phyloP scores from a whole-genome alignment of 2,113 vertebrate genomes.

The human region GRCh38 chr1:106676501-106677000 shows the following conservation, averaged over 20 bases:
- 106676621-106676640: not conserved
- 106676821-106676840: conserved; percentile 28
- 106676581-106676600: conserved; percentile 22
- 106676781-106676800: conserved; percentile 51
- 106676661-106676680: conserved; percentile 45
- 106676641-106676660: conserved; percentile 36
- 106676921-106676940: not conserved
- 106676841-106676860: conserved; percentile 47
- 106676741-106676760: conserved; percentile 36
- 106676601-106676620: not conserved
- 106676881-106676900: not conserved
- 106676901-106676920: not conserved
- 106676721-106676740: conserved; percentile 53
- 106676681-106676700: conserved; percentile 54
- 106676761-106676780: conserved; percentile 52
- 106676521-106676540: not conserved
- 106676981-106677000: not conserved
- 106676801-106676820: conserved; percentile 50
- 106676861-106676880: not conserved
- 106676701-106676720: not conserved
- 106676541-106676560: conserved; percentile 41
- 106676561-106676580: conserved; percentile 61
- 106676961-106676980: not conserved
- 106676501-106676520: not conserved
- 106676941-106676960: not conserved